Evolutionary conservation across 2,113 vertebrate genomes (phyloP), one percentile per base, ranked within the genome.

Genomic region (Phyllostomus hastatus): DNA sequence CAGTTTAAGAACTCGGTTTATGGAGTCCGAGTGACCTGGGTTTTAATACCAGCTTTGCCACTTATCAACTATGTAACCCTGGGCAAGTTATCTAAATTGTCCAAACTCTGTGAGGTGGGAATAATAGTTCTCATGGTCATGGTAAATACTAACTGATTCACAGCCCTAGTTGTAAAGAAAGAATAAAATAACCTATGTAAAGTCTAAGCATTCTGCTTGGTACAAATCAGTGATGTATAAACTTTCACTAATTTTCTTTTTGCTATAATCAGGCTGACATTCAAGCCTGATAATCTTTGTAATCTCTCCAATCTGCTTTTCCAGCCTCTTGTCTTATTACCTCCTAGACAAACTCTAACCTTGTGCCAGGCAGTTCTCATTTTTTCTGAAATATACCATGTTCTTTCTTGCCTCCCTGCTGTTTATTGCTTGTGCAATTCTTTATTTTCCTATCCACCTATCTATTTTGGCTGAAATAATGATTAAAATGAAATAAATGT

Each of bases 401-500:
- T 38, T 95, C 61, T 67, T 73, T 57, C 46, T 54, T 48, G 38
- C 48, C 48, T 89, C 69, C 26, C n/a, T 7, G 5, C 1, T 17
- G 70, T 59, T 89, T 17, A 70, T 59, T 89, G 59, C 61, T 89
- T 4, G 0, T 33, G 38, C 16, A 64, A 70, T 46, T 67, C 46
- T 75, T 86, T 88, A 33, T 76, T 94, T 96, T 89, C 50, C 20
- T 85, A 64, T 28, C 50, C 20, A 61, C 19, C n/a, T 31, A 78
- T 10, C 46, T 61, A 59, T 48, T 92, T 92, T 54, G 38, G 48
- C 46, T 73, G 72, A 88, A 92, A 90, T 78, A 66, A 94, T n/a
- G 78, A 79, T 69, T 46, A 28, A 64, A 95, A 76, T 70, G 72
- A 92, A 95, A 94, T n/a, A 94, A 94, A 94, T 46, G n/a, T 69